Percentiles rank a stretch among this genome's conserved stretches.
Evolutionary conservation across 35 echinoderm and acorn worm genomes (phyloP).

Genomic region (Apostichopus japonicus): DNA sequence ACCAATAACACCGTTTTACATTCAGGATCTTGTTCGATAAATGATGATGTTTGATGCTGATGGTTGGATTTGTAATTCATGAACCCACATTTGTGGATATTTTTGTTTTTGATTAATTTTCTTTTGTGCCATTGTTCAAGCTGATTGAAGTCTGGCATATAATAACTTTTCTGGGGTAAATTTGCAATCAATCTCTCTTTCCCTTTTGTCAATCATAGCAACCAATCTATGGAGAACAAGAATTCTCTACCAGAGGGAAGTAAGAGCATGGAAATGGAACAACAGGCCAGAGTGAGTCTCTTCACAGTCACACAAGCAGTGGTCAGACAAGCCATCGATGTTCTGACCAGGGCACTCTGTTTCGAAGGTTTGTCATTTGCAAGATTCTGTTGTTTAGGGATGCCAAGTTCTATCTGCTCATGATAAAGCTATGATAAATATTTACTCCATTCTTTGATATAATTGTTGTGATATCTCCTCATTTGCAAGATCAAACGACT

Average conservation of each 20-base stretch:
- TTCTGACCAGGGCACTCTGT: slow-evolving; percentile 69
- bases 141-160: not conserved
- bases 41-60: too few species aligned
- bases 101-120: too few species aligned
- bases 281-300: slow-evolving; percentile 84
- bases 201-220: slow-evolving; percentile 1
- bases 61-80: too few species aligned
- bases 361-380: slow-evolving; percentile 57
- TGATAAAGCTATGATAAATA: too few species aligned
- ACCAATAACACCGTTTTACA: too few species aligned
- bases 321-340: slow-evolving; percentile 85
- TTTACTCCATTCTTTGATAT: too few species aligned
- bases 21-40: too few species aligned
- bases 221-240: slow-evolving; percentile 79
- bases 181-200: not conserved
- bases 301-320: slow-evolving; percentile 81
- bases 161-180: not conserved
- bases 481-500: not conserved
- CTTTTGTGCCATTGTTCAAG: too few species aligned
- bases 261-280: slow-evolving; percentile 78
- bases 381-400: not conserved
- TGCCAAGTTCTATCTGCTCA: not conserved
- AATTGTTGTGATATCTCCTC: not conserved
- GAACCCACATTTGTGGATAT: too few species aligned
- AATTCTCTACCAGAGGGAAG: slow-evolving; percentile 72